Evolutionary conservation across 2,797 vertebrate genomes (phyloP), one percentile per base, ranked within the genome.

Genomic region (Gila robusta): DNA sequence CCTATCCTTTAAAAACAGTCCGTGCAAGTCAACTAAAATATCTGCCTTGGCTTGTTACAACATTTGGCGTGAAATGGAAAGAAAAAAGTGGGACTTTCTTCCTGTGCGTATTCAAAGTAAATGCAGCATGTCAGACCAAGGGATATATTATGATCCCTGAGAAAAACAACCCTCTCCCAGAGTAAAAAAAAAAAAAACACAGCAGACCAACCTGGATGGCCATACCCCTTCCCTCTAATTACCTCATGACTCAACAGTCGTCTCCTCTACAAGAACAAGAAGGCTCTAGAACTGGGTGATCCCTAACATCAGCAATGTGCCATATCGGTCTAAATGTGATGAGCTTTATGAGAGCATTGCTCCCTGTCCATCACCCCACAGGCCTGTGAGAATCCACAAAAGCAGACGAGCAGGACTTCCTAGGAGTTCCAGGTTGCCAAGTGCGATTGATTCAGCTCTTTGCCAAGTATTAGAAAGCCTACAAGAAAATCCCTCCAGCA

Each of bases 21-120:
- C 89, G 88, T 91, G 89, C 32, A 72, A 92, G 92, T 88, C 86
- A 85, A 91, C 90, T 91, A 92, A 93, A 94, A 91, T 91, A 95
- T 95, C 92, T 95, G 94, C 92, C 94, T 94, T 91, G 82, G 95
- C 95, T 95, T 96, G 95, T 95, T 94, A 92, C 92, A 92, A 93
- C 91, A 90, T 91, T 79, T 89, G 89, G 84, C 81, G 88, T 90
- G 89, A 94, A 94, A 91, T 81, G 87, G 86, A 91, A 82, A 66
- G 56, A 90, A 88, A 90, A 89, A 89, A 23, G 64, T 6, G 47
- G 81, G 84, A 81, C 89, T 94, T 94, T 95, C 89, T 94, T 93
- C 91, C 93, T 91, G 88, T 91, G 91, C 89, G 90, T 92, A 94
- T 95, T 94, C 92, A 94, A 89, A 91, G 92, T 93, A 94, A 95